Evolutionary conservation across 2,113 vertebrate species (phyloP), one percentile per base, ranked within the genome.

Genomic region (Tragulus kanchil): DNA sequence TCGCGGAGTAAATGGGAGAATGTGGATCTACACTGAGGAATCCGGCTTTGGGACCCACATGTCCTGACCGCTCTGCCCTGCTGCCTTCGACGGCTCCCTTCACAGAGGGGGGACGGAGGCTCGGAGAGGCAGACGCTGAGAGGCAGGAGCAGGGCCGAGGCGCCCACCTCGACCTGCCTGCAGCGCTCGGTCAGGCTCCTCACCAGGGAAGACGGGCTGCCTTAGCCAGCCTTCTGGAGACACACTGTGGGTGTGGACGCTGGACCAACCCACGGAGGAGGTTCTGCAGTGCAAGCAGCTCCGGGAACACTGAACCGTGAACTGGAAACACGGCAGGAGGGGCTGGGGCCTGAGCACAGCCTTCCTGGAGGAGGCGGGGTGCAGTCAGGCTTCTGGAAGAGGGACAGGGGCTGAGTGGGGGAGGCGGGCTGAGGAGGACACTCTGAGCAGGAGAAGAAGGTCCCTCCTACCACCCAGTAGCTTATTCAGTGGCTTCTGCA

Each of bases 101-200:
- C 26, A 65, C 11, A 90, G 36, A 59, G 10, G 21, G 62, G 26
- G 10, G 84, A 54, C 21, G 4, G 61, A 91, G 86, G 71, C 19
- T 45, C 5, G 1, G 42, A 56, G 77, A 67, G 48, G 17, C n/a
- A 4, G 13, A 14, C 0, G 5, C 36, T 36, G 56, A 36, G 50
- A 90, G 75, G 50, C 81, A 52, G 21, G 0, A 4, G 50, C 19
- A 48, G 25, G 10, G n/a, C 75, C 0, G 3, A 69, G 90, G 50
- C 8, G 17, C 10, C n/a, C 5, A 2, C 28, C 19, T 21, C 0
- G 0, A 11, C 11, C 75, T 26, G 12, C n/a, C 48, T 45, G 48
- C 3, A 15, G 16, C 1, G 23, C 5, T 5, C 31, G 9, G 23
- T 81, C 56, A 54, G 31, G 48, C 54, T 81, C 36, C 7, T 0